Conservation (phyloP, 2,113 vertebrate genomes). For the Polypterus bichir region DNA sequence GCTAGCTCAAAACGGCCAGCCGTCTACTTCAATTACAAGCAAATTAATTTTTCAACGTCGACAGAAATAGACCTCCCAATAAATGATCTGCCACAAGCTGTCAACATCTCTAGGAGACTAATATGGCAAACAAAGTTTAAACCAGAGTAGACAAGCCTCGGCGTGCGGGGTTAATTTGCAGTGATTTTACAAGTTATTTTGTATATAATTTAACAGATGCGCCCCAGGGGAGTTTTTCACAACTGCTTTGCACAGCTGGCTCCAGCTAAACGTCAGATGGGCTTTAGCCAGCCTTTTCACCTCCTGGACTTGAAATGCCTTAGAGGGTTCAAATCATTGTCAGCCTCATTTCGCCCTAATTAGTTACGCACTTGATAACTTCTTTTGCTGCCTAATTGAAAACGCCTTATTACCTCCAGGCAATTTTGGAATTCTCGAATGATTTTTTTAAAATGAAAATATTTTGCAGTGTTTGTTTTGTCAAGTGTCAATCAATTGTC, state of each 20-base stretch:
- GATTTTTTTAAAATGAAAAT: too few species aligned
- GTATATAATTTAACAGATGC: conserved; percentile 28
- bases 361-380: too few species aligned
- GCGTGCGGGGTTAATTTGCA: conserved; percentile 29
- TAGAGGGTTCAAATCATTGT: too few species aligned
- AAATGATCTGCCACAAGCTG: too few species aligned
- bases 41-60: neutral
- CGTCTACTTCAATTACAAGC: neutral
- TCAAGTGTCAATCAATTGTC: too few species aligned
- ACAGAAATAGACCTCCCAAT: neutral
- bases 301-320: too few species aligned
- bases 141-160: conserved; percentile 10
- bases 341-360: too few species aligned
- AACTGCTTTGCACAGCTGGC: neutral
- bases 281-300: too few species aligned
- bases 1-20: neutral
- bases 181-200: conserved; percentile 34
- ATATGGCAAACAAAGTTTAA: neutral
- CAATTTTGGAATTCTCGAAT: too few species aligned
- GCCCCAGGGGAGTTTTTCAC: conserved; percentile 14
- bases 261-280: neutral
- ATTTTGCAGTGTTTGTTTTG: too few species aligned
- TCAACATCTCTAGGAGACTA: neutral
- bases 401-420: too few species aligned
- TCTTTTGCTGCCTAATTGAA: too few species aligned